These are phyloP conservation scores for Autographa pulchrina DNA, from an alignment of 2,888 invertebrate genomes.

Conservation along the genomic window DNA sequence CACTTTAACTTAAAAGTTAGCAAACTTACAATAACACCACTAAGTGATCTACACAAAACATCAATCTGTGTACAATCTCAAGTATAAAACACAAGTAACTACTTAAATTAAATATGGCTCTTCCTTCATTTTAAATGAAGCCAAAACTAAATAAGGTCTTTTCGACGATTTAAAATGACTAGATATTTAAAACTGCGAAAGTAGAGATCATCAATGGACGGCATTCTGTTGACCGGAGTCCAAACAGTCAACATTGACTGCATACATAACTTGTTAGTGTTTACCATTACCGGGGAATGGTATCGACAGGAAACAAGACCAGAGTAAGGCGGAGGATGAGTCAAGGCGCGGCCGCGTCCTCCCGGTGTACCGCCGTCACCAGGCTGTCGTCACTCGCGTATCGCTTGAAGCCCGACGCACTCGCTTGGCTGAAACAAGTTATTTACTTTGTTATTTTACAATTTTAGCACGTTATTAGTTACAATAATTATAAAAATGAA, in stretches of 20 bases:
- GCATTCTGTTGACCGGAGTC: not conserved
- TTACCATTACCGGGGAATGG: conserved; percentile 20
- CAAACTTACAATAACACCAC: conserved; percentile 33
- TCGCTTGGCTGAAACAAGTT: conserved; percentile 75
- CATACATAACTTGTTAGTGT: conserved; percentile 13
- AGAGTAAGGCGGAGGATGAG: conserved; percentile 11
- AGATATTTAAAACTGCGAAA: not conserved
- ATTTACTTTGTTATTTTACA: not conserved
- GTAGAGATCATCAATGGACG: not conserved
- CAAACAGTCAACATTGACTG: conserved; percentile 43
- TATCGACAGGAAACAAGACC: conserved; percentile 30
- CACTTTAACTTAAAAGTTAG: conserved; percentile 26
- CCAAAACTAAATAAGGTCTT: conserved; percentile 38
- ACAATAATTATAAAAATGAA: no score
- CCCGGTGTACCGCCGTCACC: conserved; percentile 78
- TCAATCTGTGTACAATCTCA: conserved; percentile 17
- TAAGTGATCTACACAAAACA: conserved; percentile 36
- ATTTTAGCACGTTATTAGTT: no score
- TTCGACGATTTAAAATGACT: conserved; percentile 5
- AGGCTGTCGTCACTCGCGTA: conserved; percentile 87
- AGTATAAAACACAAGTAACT: not conserved
- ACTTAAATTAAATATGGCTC: not conserved
- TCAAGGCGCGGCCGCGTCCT: conserved; percentile 75
- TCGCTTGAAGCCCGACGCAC: conserved; percentile 81
- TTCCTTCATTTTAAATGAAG: conserved; percentile 17